Evolutionary conservation across 1,140 invertebrate species (phyloP), one percentile per base, ranked within the genome.

Genomic region (Manduca sexta): DNA sequence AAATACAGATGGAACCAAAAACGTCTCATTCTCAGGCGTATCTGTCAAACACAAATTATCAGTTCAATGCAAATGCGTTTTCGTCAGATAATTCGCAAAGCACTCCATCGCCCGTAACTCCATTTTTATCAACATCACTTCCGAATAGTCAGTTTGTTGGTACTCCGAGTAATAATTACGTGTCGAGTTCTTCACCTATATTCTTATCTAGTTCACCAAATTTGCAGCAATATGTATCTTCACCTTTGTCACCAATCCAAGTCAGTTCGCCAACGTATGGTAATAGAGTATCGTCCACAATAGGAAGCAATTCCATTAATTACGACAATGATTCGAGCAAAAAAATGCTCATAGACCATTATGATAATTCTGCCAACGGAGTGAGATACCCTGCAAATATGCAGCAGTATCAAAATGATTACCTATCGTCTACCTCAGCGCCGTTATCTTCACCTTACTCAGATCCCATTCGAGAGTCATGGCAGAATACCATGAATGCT

Each of bases 261-360:
- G 59, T 70, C 21, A 73, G 68, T 7, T 71, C 75, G 3, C 59
- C 73, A n/a, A 72, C 74, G 46, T 79, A 74, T 33, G 56, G 56
- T 45, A 80, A 70, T 17, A 68, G 64, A 54, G 49, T 69, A 11
- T 65, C 67, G 7, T 55, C 60, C 38, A 79, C 69, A 2, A 45
- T 67, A 10, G 64, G 55, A 11, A 76, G 57, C 49, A 75, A 69
- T 56, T 33, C 42, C 17, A 16, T 56, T 8, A 63, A 45, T 46
- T 79, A 74, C 37, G 73, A 74, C 12, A 68, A 50, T 47, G 69
- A 73, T 38, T 38, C 49, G 31, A 68, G 60, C 45, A 84, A 86
- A 50, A 74, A 74, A 51, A 72, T 85, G 51, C 73, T 79, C 50
- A 77, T 82, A 39, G 80, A 86, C 59, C 83, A 86, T 59, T 87